Percentiles rank a stretch among this genome's conserved stretches.
phyloP scores from a whole-genome alignment of 2,797 vertebrate species.

The Myotis myotis region DNA sequence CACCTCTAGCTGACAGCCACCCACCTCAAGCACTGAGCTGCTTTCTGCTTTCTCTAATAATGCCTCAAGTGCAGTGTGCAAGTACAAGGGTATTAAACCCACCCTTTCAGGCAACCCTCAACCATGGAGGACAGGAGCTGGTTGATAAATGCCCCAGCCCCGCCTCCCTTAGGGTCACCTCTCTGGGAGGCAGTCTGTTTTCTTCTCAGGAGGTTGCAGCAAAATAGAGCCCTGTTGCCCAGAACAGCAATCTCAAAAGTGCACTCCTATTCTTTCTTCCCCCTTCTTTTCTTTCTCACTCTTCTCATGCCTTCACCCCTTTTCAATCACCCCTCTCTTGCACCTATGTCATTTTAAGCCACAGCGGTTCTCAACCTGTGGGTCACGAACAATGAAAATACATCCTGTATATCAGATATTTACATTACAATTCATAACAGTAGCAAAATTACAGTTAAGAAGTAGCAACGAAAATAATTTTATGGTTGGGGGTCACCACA shows the following conservation, averaged over 20 bases:
- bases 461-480: no score
- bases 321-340: not conserved
- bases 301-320: not conserved
- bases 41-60: not conserved
- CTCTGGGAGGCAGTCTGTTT: not conserved
- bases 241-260: not conserved
- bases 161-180: not conserved
- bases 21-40: not conserved
- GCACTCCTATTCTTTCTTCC: not conserved
- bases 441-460: no score
- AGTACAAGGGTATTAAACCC: not conserved
- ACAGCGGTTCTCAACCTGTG: no score
- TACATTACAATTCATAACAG: no score
- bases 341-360: not conserved
- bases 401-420: no score
- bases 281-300: not conserved
- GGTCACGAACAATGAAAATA: no score
- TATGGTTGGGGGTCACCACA: no score
- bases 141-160: not conserved
- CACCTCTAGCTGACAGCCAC: not conserved
- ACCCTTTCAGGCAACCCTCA: not conserved
- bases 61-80: not conserved
- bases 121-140: not conserved
- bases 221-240: not conserved
- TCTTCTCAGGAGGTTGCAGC: not conserved